phyloP scores from a whole-genome alignment of 2,797 vertebrate species.

The Aphelocoma californica region DNA sequence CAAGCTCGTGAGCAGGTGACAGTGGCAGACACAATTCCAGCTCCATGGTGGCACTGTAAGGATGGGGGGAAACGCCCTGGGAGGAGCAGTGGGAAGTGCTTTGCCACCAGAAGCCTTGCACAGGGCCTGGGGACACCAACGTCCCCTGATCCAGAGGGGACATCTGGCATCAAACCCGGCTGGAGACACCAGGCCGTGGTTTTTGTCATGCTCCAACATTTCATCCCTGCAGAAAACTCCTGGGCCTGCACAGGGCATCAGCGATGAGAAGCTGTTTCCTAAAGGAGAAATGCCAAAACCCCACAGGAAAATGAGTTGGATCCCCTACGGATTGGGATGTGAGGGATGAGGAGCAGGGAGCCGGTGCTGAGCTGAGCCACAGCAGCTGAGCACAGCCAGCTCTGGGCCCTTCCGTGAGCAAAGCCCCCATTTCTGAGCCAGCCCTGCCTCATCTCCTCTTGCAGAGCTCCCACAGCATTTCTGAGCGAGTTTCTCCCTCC shows the following conservation, averaged over 20 bases:
- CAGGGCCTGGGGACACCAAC: rapidly evolving
- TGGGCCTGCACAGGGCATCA: not conserved
- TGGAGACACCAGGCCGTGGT: not conserved
- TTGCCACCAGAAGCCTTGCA: not conserved
- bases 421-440: not conserved
- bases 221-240: not conserved
- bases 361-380: not conserved
- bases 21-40: not conserved
- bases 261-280: not conserved
- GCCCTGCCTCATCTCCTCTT: not conserved
- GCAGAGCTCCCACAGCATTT: not conserved
- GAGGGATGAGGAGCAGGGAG: not conserved
- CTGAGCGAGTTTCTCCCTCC: not conserved
- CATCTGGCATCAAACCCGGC: not conserved
- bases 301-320: rapidly evolving
- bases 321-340: not conserved
- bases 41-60: rapidly evolving
- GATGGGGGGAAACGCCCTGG: not conserved
- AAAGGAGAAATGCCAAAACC: not conserved
- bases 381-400: not conserved
- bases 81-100: rapidly evolving
- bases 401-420: not conserved
- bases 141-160: not conserved
- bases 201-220: rapidly evolving
- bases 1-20: not conserved